These are phyloP conservation scores for Drosophila gaucha DNA, from an alignment of 2,888 invertebrate genomes.

Conservation along the genomic window DNA sequence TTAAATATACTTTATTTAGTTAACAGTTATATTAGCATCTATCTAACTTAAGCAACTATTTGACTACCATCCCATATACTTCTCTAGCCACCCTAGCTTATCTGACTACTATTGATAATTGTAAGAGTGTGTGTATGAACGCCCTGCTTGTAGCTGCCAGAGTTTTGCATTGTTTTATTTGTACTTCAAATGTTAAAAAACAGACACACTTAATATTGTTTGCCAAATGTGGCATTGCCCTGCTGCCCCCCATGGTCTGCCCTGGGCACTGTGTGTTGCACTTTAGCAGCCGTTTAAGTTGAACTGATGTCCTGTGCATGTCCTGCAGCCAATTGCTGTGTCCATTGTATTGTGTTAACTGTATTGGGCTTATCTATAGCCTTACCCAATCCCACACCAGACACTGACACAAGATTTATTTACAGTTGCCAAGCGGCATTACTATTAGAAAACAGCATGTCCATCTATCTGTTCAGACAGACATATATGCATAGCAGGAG, in stretches of 20 bases:
- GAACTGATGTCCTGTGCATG: constrained; percentile 45
- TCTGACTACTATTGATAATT: constrained; percentile 25
- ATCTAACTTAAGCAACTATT: background rate
- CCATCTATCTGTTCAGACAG: constrained; percentile 19
- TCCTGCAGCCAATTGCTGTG: constrained; percentile 65
- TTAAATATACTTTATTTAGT: background rate
- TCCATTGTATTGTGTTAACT: constrained; percentile 46
- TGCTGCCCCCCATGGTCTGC: background rate
- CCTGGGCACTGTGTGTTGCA: constrained; percentile 24
- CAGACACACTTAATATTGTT: constrained; percentile 65
- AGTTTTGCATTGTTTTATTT: constrained; percentile 51
- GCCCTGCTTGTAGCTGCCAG: constrained; percentile 7
- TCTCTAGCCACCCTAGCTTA: constrained; percentile 23
- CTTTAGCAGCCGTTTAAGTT: constrained; percentile 46
- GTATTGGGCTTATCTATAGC: constrained; percentile 50
- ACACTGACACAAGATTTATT: constrained; percentile 49
- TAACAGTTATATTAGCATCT: background rate
- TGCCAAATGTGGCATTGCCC: constrained; percentile 53
- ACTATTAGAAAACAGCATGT: constrained; percentile 47
- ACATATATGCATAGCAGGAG: background rate
- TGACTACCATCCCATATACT: background rate
- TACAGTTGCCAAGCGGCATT: constrained; percentile 45
- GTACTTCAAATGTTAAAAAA: constrained; percentile 61
- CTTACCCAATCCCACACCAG: constrained; percentile 47
- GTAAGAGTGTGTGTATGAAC: constrained; percentile 11